These are phyloP conservation scores for Habroteleia sp. DNA, from an alignment of 2,888 invertebrate species.

Conservation along the genomic window DNA sequence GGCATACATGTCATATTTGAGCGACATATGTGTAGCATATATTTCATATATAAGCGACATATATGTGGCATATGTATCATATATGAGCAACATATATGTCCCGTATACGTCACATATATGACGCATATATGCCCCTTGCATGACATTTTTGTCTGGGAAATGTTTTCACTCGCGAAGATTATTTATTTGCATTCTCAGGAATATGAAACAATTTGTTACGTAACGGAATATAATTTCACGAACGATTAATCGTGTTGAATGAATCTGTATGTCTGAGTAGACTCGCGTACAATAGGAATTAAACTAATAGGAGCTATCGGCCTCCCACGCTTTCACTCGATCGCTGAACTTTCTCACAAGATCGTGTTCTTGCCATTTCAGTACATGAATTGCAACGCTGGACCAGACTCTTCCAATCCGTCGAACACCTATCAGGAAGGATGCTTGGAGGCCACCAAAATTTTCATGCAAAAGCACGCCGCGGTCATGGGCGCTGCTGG, in stretches of 20 bases:
- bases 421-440: slow-evolving; percentile 87
- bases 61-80: no score
- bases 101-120: no score
- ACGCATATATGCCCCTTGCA: no score
- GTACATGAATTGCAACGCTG: slow-evolving; percentile 76
- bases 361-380: slow-evolving; percentile 73
- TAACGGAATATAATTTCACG: slow-evolving; percentile 3
- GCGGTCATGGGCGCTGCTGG: slow-evolving; percentile 90
- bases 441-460: slow-evolving; percentile 87
- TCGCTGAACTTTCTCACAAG: slow-evolving; percentile 68
- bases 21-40: no score
- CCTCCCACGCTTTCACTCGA: slow-evolving; percentile 71
- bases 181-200: not conserved
- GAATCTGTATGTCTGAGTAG: slow-evolving; percentile 10
- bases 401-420: slow-evolving; percentile 80
- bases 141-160: no score
- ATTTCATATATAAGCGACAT: no score
- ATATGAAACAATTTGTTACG: slow-evolving; percentile 12
- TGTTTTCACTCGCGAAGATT: not conserved
- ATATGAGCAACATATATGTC: no score
- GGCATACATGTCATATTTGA: no score
- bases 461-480: slow-evolving; percentile 89
- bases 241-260: slow-evolving; percentile 43
- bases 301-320: slow-evolving; percentile 40
- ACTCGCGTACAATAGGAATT: slow-evolving; percentile 11